Conservation (phyloP, 37 sponge, comb jelly and placozoan species). For the Cliona cf. orientalis region DNA sequence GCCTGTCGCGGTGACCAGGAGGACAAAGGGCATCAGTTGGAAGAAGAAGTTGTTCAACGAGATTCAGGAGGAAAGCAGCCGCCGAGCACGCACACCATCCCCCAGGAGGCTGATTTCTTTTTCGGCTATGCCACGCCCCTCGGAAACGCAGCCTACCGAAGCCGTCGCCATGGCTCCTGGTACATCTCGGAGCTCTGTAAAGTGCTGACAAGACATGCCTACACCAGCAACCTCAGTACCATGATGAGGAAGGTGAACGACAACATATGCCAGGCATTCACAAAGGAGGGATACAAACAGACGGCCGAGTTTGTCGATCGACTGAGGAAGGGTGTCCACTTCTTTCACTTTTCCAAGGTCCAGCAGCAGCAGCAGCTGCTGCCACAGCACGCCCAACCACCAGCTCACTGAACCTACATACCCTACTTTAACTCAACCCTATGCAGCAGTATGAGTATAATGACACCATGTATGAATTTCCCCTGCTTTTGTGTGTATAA, state of each 20-base stretch:
- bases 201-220: conserved; percentile 48
- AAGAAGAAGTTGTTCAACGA: too few relatives aligned
- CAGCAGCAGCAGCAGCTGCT: too few relatives aligned
- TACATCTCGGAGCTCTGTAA: conserved; percentile 82
- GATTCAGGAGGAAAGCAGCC: conserved; percentile 17
- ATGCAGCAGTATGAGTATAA: too few relatives aligned
- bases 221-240: conserved; percentile 45
- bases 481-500: too few relatives aligned
- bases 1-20: conserved; percentile 87
- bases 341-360: conserved; percentile 37
- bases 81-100: too few relatives aligned
- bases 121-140: conserved; percentile 85
- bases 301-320: conserved; percentile 78
- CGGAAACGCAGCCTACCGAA: conserved; percentile 79
- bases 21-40: conserved; percentile 51
- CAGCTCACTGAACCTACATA: too few relatives aligned
- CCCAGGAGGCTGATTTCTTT: conserved; percentile 82
- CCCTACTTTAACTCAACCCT: too few relatives aligned
- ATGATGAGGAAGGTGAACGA: conserved; percentile 87
- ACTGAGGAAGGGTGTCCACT: conserved; percentile 77
- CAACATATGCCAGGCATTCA: conserved; percentile 72
- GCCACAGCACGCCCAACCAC: too few relatives aligned
- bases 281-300: conserved; percentile 85
- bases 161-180: conserved; percentile 85
- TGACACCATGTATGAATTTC: too few relatives aligned